Percentiles rank a stretch among this genome's conserved stretches.
Evolutionary conservation across 2,888 invertebrate species (phyloP).

Genomic region (Myopa testacea): DNA sequence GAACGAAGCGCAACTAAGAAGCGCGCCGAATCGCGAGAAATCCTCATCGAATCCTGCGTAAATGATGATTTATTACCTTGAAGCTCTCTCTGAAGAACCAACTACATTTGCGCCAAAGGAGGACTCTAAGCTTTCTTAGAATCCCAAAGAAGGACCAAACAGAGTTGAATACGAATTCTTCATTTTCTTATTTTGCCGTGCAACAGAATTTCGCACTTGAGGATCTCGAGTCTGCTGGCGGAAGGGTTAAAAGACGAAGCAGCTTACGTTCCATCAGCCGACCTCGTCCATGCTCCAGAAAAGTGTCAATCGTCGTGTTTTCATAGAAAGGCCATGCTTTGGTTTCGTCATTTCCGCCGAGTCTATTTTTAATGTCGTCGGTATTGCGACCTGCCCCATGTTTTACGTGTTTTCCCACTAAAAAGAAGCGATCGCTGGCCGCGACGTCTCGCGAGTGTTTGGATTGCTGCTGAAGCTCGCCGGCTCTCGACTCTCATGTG

Average conservation of each 20-base stretch:
- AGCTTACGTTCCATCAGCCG: not conserved
- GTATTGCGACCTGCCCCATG: not conserved
- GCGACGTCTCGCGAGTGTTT: not conserved
- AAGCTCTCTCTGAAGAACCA: not conserved
- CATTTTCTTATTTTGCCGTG: too few species aligned
- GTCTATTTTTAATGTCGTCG: not conserved
- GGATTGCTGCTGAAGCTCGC: not conserved
- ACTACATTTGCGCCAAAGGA: too few species aligned
- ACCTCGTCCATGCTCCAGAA: slow-evolving; percentile 46
- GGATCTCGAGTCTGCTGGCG: too few species aligned
- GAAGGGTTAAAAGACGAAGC: too few species aligned
- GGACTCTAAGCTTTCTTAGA: too few species aligned
- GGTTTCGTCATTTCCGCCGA: not conserved
- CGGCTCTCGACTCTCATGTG: slow-evolving; percentile 7
- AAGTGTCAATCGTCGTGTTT: not conserved
- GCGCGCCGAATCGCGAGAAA: not conserved
- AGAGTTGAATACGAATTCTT: too few species aligned
- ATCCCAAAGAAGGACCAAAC: not conserved
- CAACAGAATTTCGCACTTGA: not conserved
- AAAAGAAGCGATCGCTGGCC: not conserved
- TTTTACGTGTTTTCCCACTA: slow-evolving; percentile 26
- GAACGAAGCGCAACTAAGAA: not conserved
- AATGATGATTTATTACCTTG: not conserved
- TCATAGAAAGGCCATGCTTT: not conserved
- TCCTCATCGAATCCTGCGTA: not conserved